Percentiles rank a stretch among this genome's conserved stretches.
These are phyloP conservation scores for Megaceryle torquata DNA, from an alignment of 2,113 vertebrate species.

Conservation along the genomic window DNA sequence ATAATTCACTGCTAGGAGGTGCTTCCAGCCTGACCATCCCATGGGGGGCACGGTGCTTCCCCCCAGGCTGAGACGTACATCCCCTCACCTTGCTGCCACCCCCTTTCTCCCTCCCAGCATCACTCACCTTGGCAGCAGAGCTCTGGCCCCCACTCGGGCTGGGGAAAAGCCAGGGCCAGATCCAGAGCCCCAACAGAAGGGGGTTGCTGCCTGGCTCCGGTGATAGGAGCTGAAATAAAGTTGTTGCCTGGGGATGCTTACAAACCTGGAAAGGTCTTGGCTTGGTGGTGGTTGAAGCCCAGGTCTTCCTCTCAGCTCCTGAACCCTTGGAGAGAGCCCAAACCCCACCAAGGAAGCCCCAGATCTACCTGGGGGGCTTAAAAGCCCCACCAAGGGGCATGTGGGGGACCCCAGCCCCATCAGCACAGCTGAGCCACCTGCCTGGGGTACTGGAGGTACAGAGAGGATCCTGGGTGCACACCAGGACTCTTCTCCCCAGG, in stretches of 20 bases:
- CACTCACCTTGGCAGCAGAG: not conserved
- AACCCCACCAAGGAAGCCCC: not conserved
- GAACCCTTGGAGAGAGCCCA: not conserved
- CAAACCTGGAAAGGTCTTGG: not conserved
- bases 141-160: not conserved
- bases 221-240: not conserved
- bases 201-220: rapidly evolving
- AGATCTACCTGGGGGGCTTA: not conserved
- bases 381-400: not conserved
- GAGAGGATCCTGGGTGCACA: not conserved
- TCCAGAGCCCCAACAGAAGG: rapidly evolving
- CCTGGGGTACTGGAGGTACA: not conserved
- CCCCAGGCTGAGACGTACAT: rapidly evolving
- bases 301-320: not conserved
- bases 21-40: not conserved
- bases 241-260: not conserved
- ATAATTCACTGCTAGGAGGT: conserved; percentile 23
- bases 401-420: not conserved
- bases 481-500: rapidly evolving
- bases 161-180: not conserved
- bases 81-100: not conserved
- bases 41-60: not conserved
- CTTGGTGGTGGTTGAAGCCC: not conserved
- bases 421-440: not conserved
- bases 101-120: not conserved